Base-by-base conservation (phyloP, 2,888 invertebrate species). In the Noctua comes region DNA sequence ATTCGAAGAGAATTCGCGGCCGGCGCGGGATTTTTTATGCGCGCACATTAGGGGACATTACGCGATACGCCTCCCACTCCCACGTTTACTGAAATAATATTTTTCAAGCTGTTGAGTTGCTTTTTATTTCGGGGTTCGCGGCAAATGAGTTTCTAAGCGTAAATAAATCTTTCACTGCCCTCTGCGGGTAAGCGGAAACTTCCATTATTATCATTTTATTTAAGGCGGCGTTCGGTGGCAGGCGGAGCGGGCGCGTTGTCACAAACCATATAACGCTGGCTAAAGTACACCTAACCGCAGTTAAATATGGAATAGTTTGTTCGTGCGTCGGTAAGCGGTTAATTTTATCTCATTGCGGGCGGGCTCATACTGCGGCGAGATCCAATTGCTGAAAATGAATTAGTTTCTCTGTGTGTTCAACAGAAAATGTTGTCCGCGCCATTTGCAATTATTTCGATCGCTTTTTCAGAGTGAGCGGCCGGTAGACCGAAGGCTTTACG, bases 141-240 rank as follows among this genome's bases (percentile, higher is more conserved):
- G 93, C 93, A 95, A 95, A 96, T 95, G 95, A 95, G 95, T 93
- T 95, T 94, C 95, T 95, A 94, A 96, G 93, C 94, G 94, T 91
- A 92, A 94, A 95, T 95, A 95, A 95, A 95, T 94, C 93, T 94
- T 91, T 92, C 91, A 90, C 89, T 91, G 90, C 88, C 90, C 89
- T 83, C 89, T 83, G 86, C 87, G 88, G 78, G 90, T 88, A 86
- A 87, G 86, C 85, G 89, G 87, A 86, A 86, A 90, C 90, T 91
- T 92, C 86, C 89, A 91, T 93, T 93, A 92, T 93, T 91, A 91
- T 90, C 90, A 90, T 91, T 92, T 92, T 90, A 83, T 79, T 62
- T 80, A 83, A 85, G 82, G 80, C 73, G n/a, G 68, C 79, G 78
- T 83, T 70, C 68, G 76, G 77, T 68, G 31, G 64, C 57, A 36